A percentile compares a stretch with the other conserved stretches of the same genome.
Conservation (phyloP, 92 coral and sea anemone species). For the Meandrina meandrites region DNA sequence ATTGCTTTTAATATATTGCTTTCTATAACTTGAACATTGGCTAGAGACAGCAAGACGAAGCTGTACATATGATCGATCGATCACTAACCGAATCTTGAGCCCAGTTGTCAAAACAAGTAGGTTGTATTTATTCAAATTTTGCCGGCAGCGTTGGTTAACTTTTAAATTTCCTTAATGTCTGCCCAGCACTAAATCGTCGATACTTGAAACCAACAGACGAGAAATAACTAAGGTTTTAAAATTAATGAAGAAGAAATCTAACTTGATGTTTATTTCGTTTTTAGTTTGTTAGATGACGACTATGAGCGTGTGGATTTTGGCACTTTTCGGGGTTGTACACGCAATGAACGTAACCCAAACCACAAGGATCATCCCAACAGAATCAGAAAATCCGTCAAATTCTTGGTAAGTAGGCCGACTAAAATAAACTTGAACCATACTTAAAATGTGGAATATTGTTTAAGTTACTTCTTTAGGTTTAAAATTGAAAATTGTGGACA, state of each 20-base stretch:
- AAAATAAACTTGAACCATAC: not conserved
- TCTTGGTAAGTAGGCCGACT: not conserved
- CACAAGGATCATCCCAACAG: not conserved
- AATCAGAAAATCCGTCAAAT: not conserved
- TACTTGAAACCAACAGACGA: not conserved
- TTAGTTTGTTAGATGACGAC: constrained; percentile 7
- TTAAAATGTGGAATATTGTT: not conserved
- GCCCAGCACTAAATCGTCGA: not conserved
- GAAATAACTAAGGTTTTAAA: not conserved
- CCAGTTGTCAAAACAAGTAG: not conserved
- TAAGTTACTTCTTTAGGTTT: not conserved
- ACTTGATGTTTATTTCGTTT: not conserved
- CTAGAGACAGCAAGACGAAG: not conserved
- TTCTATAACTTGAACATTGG: not conserved
- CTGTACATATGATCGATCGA: not conserved
- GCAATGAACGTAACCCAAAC: constrained; percentile 1
- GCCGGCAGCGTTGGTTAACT: not conserved
- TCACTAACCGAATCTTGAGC: not conserved
- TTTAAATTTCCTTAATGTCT: not conserved
- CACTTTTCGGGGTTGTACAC: constrained; percentile 16
- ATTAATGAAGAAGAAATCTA: not conserved
- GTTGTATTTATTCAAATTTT: not conserved
- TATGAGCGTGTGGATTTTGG: constrained; percentile 16
- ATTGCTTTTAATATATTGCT: not conserved
- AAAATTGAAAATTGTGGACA: too few species aligned